Base-by-base conservation (phyloP, 2,797 vertebrate species). In the Echeneis naucrates region DNA sequence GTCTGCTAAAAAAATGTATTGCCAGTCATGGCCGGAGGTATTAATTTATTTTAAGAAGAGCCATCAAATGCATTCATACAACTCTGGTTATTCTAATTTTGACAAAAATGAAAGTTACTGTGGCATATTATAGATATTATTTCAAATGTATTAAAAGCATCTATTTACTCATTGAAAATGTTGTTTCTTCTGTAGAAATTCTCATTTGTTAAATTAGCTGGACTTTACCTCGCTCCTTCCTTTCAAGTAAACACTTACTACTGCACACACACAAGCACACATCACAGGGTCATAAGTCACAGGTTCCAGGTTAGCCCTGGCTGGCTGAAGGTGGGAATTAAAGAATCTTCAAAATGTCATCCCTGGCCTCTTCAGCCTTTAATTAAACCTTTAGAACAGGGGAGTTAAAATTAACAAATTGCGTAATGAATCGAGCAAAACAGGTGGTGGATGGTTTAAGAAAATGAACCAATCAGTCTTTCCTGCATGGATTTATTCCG, bases 381-480 rank as follows among this genome's bases (percentile, higher is more conserved):
- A 93, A 94, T 94, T 93, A 93, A 94, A 93, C 91, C 90, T 90
- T 72, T 83, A 89, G 85, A 94, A 92, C 58, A n/a, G 44, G 80
- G 87, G 86, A 93, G 93, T 94, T 94, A 91, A 93, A 94, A 93
- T 93, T 91, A 95, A 94, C 91, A 93, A 94, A 95, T 95, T 93
- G 91, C 91, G 83, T 94, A 94, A 94, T 94, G 93, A 93, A 93
- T 93, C 81, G 88, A 91, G 90, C 88, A 88, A 93, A 94, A 94
- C 94, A 95, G 94, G 93, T 94, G 94, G 93, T 92, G 89, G 92
- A 90, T 92, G 93, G 94, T 89, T 87, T 90, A 91, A 85, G 92
- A 92, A 94, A 94, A 95, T 92, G 88, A 94, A 95, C 91, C 92
- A 94, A 95, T 95, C 94, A 94, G 91, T 94, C 88, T 93, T 93